A percentile compares a stretch with the other conserved stretches of the same genome.
phyloP scores from a whole-genome alignment of 1,140 invertebrate species.

The Adelges cooleyi region DNA sequence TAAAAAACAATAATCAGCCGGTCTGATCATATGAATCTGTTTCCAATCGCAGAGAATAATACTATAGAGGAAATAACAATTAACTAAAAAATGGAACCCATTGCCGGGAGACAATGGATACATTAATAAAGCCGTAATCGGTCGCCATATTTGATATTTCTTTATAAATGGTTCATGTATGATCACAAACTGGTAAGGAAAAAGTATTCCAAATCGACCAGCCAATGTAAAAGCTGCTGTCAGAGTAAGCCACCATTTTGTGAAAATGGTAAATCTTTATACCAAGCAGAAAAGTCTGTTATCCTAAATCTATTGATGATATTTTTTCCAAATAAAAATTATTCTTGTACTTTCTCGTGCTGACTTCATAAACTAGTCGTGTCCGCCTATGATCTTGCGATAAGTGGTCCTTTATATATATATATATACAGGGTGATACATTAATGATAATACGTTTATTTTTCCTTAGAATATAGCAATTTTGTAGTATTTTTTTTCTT shows the following conservation, averaged over 20 bases:
- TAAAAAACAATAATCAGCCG: slow-evolving; percentile 93
- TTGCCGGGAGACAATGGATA: slow-evolving; percentile 81
- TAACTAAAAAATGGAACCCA: slow-evolving; percentile 95
- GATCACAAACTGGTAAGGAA: slow-evolving; percentile 58
- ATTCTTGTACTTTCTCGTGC: too few species aligned
- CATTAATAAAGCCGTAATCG: slow-evolving; percentile 80
- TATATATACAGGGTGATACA: too few species aligned
- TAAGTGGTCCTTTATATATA: too few species aligned
- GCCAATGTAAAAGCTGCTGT: slow-evolving; percentile 74
- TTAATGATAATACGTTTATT: too few species aligned
- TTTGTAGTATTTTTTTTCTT: too few species aligned
- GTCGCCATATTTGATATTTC: slow-evolving; percentile 86
- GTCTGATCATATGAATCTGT: slow-evolving; percentile 74
- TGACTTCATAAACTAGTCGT: too few species aligned
- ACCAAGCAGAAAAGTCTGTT: slow-evolving; percentile 65
- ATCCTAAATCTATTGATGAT: slow-evolving; percentile 30
- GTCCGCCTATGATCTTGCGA: too few species aligned
- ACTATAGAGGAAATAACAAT: slow-evolving; percentile 94
- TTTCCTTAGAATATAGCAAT: too few species aligned
- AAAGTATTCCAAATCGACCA: slow-evolving; percentile 74
- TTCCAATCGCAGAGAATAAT: slow-evolving; percentile 84
- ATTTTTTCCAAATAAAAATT: too few species aligned
- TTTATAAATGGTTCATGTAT: slow-evolving; percentile 59
- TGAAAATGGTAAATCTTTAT: slow-evolving; percentile 71
- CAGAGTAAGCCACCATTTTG: slow-evolving; percentile 85